Base-by-base conservation (phyloP, 2,888 invertebrate genomes). In the Operophtera brumata region DNA sequence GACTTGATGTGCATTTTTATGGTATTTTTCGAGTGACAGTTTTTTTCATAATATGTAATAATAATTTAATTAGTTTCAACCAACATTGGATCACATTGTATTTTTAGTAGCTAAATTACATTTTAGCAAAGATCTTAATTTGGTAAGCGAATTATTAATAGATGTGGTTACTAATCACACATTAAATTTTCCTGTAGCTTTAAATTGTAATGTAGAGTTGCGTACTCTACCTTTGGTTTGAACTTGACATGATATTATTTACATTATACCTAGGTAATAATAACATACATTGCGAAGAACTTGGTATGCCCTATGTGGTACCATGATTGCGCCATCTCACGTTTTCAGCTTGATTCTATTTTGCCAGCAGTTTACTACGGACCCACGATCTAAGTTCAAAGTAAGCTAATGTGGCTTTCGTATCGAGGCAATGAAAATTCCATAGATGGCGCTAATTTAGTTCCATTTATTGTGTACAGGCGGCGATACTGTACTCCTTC, bases 361-460 rank as follows among this genome's bases (percentile, higher is more conserved):
- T 11, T 11, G 14, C 12, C n/a, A 42, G 8, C 6, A n/a, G 44
- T 20, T 34, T 8, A 6, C 34, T 20, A 11, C 11, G 3, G 30
- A 30, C 30, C 30, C 12, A 13, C 11, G 8, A 10, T 28, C 8
- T 11, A 30, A 30, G 14, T 42, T 30, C 11, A 20, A 1, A n/a
- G 20, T 30, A n/a, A 20, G 10, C 20, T 34, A 28, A 8, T 28
- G 32, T 35, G 26, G 32, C 12, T 39, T 11, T 9, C 45, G 6
- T 36, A 32, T 9, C 34, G 6, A 47, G 12, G 37, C 26, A 25
- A 20, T 26, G n/a, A 20, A 36, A 6, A 47, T 32, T 32, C 36
- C 28, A 32, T 62, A 80, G 80, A 77, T 78, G 80, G 78, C 79
- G 73, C 44, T 71, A 8, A 28, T n/a, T 12, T 56, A 47, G 14